Conservation (phyloP, 2,797 vertebrate species). For the Rhodeus uyekii region DNA sequence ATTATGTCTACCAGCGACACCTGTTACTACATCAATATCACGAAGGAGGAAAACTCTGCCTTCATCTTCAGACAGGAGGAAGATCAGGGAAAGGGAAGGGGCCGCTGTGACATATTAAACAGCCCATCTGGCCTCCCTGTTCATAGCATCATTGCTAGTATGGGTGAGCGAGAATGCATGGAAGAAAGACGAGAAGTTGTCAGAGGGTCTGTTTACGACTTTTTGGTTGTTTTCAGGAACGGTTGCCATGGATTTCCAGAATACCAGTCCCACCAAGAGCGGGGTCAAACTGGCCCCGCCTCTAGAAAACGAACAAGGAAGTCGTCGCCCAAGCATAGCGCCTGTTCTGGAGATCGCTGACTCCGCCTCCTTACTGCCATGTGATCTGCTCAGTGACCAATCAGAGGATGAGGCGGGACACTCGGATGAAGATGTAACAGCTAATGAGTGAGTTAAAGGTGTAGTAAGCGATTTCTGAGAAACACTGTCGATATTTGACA, state of each 20-base stretch:
- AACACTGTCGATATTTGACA: neutral
- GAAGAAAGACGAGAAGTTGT: neutral
- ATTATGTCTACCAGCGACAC: constrained; percentile 90
- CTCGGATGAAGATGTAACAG: constrained; percentile 83
- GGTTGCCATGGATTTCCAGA: constrained; percentile 97
- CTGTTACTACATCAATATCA: constrained; percentile 98
- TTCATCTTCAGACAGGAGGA: constrained; percentile 93
- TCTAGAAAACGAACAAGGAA: constrained; percentile 84
- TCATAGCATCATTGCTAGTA: constrained; percentile 94
- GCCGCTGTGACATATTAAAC: constrained; percentile 69
- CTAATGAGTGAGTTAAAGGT: constrained; percentile 24
- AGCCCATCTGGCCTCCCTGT: constrained; percentile 88
- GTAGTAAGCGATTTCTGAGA: neutral
- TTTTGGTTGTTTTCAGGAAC: constrained; percentile 80
- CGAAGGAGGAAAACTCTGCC: constrained; percentile 97
- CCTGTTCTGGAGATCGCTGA: constrained; percentile 94
- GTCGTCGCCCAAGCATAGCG: constrained; percentile 90
- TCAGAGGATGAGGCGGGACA: constrained; percentile 92
- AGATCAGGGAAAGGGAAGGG: constrained; percentile 75
- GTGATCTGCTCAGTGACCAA: constrained; percentile 95
- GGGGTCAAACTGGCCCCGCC: constrained; percentile 82
- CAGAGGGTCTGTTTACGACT: neutral
- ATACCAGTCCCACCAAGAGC: constrained; percentile 79
- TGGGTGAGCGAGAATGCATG: constrained; percentile 81
- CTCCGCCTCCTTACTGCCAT: constrained; percentile 88